phyloP scores from a whole-genome alignment of 1,140 invertebrate genomes.

The Halesus radiatus region DNA sequence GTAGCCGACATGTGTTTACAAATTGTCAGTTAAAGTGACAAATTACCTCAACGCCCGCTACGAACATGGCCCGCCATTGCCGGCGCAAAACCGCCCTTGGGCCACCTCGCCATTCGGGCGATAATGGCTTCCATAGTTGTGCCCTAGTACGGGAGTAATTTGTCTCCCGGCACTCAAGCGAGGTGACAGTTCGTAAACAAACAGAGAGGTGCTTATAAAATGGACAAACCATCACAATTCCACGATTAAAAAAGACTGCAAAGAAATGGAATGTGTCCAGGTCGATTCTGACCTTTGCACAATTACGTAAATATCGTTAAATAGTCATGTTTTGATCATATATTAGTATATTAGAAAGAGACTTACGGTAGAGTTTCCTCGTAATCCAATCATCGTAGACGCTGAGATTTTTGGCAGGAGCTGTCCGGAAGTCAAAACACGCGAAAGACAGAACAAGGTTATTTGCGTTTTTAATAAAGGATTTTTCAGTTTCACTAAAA shows the following conservation, averaged over 20 bases:
- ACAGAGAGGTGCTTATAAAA: slow-evolving; percentile 25
- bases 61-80: slow-evolving; percentile 31
- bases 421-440: slow-evolving; percentile 33
- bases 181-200: slow-evolving; percentile 55
- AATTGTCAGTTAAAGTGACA: slow-evolving; percentile 48
- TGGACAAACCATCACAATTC: too few relatives aligned
- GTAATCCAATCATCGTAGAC: slow-evolving; percentile 24
- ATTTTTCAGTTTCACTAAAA: slow-evolving; percentile 32
- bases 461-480: slow-evolving; percentile 40
- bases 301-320: slow-evolving; percentile 44
- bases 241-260: too few relatives aligned
- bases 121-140: slow-evolving; percentile 42
- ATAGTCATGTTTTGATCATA: too few relatives aligned
- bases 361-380: slow-evolving; percentile 31
- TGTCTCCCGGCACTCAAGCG: slow-evolving; percentile 51
- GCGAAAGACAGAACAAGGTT: slow-evolving; percentile 44
- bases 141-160: slow-evolving; percentile 48
- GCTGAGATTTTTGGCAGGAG: not conserved
- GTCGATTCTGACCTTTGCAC: slow-evolving; percentile 31
- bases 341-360: not conserved
- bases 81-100: slow-evolving; percentile 25
- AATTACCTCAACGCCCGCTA: slow-evolving; percentile 38
- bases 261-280: not conserved
- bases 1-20: slow-evolving; percentile 44
- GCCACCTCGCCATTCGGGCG: not conserved